These are phyloP conservation scores for Psittacula echo DNA, from an alignment of 2,797 vertebrate species.

Conservation along the genomic window DNA sequence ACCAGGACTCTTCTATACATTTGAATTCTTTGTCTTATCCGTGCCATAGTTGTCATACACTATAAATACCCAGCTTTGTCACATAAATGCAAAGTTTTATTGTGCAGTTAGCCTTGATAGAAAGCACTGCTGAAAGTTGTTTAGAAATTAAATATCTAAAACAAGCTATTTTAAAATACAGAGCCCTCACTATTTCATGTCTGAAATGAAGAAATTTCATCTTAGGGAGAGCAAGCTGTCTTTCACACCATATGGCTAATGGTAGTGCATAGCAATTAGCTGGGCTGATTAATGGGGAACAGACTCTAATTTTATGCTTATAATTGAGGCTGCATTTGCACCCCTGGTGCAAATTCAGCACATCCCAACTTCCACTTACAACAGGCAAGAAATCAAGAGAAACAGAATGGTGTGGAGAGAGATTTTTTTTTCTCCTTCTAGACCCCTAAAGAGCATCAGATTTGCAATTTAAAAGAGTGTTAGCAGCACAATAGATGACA, in stretches of 20 bases:
- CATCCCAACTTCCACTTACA: conserved; percentile 83
- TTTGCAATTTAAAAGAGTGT: conserved; percentile 82
- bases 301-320: conserved; percentile 94
- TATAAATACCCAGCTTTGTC: conserved; percentile 79
- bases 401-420: conserved; percentile 76
- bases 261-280: conserved; percentile 94
- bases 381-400: conserved; percentile 82
- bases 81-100: conserved; percentile 85
- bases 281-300: conserved; percentile 97
- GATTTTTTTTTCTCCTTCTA: conserved; percentile 62
- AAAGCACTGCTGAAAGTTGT: conserved; percentile 85
- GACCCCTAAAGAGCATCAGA: conserved; percentile 82
- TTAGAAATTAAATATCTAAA: conserved; percentile 86
- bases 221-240: conserved; percentile 89
- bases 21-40: conserved; percentile 75
- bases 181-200: conserved; percentile 84
- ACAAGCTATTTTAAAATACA: conserved; percentile 84
- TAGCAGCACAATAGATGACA: conserved; percentile 80
- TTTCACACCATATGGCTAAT: conserved; percentile 98
- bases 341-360: conserved; percentile 88
- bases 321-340: conserved; percentile 89
- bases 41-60: conserved; percentile 28
- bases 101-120: conserved; percentile 83
- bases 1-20: conserved; percentile 55
- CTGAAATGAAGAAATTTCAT: conserved; percentile 88